These are phyloP conservation scores for Epinotia nisella DNA, from an alignment of 2,888 invertebrate genomes.

Conservation along the genomic window DNA sequence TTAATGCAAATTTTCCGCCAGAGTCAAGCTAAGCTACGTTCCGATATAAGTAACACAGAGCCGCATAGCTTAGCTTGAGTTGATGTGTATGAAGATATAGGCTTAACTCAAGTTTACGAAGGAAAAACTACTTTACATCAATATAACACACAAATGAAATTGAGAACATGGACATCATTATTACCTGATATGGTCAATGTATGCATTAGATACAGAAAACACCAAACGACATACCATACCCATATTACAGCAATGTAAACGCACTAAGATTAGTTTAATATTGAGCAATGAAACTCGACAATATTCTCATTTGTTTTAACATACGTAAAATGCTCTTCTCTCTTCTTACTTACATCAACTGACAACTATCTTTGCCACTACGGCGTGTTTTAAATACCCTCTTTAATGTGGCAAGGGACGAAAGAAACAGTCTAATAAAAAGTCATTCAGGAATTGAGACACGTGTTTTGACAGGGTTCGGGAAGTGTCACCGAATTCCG, in stretches of 20 bases:
- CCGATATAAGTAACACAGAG: too few relatives aligned
- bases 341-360: conserved; percentile 3
- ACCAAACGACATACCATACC: neutral
- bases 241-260: neutral
- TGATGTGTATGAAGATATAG: too few relatives aligned
- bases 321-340: neutral
- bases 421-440: conserved; percentile 39
- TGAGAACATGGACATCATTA: too few relatives aligned
- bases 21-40: too few relatives aligned
- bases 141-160: too few relatives aligned
- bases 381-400: conserved; percentile 13
- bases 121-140: too few relatives aligned
- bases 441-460: conserved; percentile 29
- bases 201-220: neutral
- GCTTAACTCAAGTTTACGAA: too few relatives aligned
- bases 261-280: neutral
- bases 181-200: too few relatives aligned
- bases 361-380: conserved; percentile 10
- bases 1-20: too few relatives aligned
- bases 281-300: neutral
- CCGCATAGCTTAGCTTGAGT: too few relatives aligned
- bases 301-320: neutral
- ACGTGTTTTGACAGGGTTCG: conserved; percentile 34
- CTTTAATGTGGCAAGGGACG: conserved; percentile 26
- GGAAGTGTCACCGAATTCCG: conserved; percentile 38